These are phyloP conservation scores for Rhegmatorhina hoffmannsi DNA, from an alignment of 2,113 vertebrate genomes.

Conservation along the genomic window DNA sequence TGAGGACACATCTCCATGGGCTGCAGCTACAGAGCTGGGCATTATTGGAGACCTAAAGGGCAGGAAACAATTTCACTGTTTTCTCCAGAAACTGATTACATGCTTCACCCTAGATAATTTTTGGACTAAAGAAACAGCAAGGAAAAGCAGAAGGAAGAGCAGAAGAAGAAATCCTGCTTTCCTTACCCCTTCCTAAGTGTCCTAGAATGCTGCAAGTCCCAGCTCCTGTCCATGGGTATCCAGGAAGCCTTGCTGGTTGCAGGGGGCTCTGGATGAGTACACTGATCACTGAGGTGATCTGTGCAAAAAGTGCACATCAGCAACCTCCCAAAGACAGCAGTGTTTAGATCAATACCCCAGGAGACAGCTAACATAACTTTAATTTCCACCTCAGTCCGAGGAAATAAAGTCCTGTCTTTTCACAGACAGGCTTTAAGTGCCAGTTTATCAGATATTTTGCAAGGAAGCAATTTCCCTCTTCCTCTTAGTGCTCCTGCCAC, in stretches of 20 bases:
- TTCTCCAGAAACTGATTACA: not conserved
- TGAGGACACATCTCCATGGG: not conserved
- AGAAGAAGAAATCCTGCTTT: not conserved
- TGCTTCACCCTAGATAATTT: not conserved
- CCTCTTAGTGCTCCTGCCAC: not conserved
- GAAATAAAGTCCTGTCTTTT: slow-evolving; percentile 13
- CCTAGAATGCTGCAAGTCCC: not conserved
- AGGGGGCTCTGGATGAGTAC: not conserved
- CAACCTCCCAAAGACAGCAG: not conserved
- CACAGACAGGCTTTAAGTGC: not conserved
- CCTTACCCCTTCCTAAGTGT: not conserved
- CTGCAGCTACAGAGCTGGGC: not conserved
- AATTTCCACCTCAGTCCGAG: slow-evolving; percentile 17
- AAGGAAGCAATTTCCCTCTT: not conserved
- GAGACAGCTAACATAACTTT: slow-evolving; percentile 26
- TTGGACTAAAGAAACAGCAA: not conserved
- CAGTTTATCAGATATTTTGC: not conserved
- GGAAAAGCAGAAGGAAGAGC: not conserved
- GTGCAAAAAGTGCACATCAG: slow-evolving; percentile 16
- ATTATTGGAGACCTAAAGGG: not conserved
- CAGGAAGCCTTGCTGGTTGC: not conserved
- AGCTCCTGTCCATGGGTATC: not conserved
- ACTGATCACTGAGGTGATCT: not conserved
- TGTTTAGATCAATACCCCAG: slow-evolving; percentile 18
- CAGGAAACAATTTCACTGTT: not conserved